Conservation (phyloP, 2,888 invertebrate genomes). For the Dolichomitus sp. region DNA sequence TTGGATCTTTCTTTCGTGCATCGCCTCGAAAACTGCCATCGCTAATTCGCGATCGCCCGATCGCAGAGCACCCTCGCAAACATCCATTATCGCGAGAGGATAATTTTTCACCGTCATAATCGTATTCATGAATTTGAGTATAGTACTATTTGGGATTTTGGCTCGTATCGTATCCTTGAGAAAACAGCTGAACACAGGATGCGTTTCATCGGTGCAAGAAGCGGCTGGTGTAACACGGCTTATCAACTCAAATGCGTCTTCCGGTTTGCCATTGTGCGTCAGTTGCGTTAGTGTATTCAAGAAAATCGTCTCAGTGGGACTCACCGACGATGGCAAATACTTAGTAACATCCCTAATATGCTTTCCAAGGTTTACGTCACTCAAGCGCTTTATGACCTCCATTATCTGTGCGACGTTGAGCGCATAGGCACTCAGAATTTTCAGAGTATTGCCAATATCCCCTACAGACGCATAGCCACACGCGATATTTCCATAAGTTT, state of each 20-base stretch:
- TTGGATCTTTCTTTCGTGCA: slow-evolving; percentile 85
- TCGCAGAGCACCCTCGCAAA: slow-evolving; percentile 88
- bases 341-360: slow-evolving; percentile 84
- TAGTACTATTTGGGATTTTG: slow-evolving; percentile 81
- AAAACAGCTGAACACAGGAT: slow-evolving; percentile 75
- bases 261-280: slow-evolving; percentile 87
- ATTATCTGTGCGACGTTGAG: slow-evolving; percentile 85
- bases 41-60: slow-evolving; percentile 86
- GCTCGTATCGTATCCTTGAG: slow-evolving; percentile 89
- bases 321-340: slow-evolving; percentile 82
- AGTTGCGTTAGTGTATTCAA: slow-evolving; percentile 87
- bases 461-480: slow-evolving; percentile 87
- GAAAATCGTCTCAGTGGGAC: slow-evolving; percentile 69
- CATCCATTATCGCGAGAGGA: slow-evolving; percentile 86
- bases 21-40: slow-evolving; percentile 85
- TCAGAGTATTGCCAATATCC: slow-evolving; percentile 81
- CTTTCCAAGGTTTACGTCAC: slow-evolving; percentile 79
- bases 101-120: slow-evolving; percentile 22
- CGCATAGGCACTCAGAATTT: slow-evolving; percentile 80
- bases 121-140: slow-evolving; percentile 74
- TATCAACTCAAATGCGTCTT: slow-evolving; percentile 87
- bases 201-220: slow-evolving; percentile 74
- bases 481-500: slow-evolving; percentile 87
- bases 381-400: slow-evolving; percentile 86
- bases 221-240: slow-evolving; percentile 65